Conservation (phyloP, 2,797 vertebrate species). For the Helicolenus hilgendorfi region DNA sequence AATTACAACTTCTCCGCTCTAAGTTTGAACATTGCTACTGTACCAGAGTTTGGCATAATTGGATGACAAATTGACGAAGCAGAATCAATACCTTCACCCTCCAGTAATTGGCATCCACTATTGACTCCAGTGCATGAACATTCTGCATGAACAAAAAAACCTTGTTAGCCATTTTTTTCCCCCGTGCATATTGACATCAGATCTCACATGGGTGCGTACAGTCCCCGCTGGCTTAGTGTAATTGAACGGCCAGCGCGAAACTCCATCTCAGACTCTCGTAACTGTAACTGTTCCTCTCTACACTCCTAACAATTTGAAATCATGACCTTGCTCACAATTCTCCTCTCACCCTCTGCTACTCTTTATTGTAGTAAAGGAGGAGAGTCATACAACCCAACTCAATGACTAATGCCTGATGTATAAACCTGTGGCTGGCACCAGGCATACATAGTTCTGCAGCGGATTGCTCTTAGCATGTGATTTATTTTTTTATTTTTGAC, state of each 20-base stretch:
- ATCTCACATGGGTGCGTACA: neutral
- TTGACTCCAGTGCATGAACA: constrained; percentile 60
- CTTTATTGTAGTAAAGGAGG: neutral
- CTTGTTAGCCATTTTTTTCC: constrained; percentile 63
- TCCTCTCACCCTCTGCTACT: constrained; percentile 2
- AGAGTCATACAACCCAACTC: neutral
- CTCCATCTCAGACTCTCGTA: neutral
- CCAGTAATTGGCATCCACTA: constrained; percentile 55
- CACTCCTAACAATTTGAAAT: constrained; percentile 6
- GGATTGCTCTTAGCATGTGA: too few species aligned
- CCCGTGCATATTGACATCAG: constrained; percentile 49
- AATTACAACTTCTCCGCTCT: constrained; percentile 16
- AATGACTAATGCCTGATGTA: neutral
- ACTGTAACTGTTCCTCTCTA: neutral
- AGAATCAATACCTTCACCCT: constrained; percentile 44
- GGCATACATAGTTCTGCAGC: too few species aligned
- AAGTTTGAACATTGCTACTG: constrained; percentile 1
- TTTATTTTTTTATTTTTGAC: too few species aligned
- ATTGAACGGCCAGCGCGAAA: constrained; percentile 36
- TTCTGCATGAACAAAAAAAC: constrained; percentile 70
- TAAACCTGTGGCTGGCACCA: too few species aligned
- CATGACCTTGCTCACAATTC: constrained; percentile 5
- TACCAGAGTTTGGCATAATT: constrained; percentile 48
- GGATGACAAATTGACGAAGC: constrained; percentile 66
- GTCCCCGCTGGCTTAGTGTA: neutral